Evolutionary conservation across 64 coral and sea anemone genomes (phyloP).

Genomic region (Actinia equina): DNA sequence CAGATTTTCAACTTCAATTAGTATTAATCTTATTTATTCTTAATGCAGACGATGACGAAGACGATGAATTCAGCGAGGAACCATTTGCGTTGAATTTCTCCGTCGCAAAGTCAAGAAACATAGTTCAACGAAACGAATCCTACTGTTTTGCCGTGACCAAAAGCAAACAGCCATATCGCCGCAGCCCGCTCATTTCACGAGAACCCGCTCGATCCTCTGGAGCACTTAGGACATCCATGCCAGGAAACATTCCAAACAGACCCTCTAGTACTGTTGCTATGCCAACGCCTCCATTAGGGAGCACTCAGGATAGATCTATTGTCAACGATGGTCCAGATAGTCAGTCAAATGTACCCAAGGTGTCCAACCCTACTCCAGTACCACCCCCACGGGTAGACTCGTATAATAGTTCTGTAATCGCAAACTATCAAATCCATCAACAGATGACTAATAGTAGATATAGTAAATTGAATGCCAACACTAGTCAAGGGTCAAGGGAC

Average conservation of each 20-base stretch:
- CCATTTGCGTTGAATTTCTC: constrained; percentile 44
- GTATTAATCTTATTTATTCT: neutral
- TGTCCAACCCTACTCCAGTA: constrained; percentile 16
- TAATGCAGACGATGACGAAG: constrained; percentile 4
- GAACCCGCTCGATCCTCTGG: neutral
- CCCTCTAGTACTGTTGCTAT: constrained; percentile 82
- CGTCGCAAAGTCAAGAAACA: constrained; percentile 57
- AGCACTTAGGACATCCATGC: constrained; percentile 4
- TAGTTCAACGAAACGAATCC: constrained; percentile 82
- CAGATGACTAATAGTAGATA: constrained; percentile 19
- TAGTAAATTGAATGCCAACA: constrained; percentile 15
- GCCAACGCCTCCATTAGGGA: constrained; percentile 77
- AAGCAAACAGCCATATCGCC: constrained; percentile 36
- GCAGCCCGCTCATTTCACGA: constrained; percentile 31
- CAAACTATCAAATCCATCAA: constrained; percentile 10
- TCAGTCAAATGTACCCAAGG: constrained; percentile 17
- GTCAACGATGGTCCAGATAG: neutral
- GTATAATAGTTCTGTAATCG: constrained; percentile 2
- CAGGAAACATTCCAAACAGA: constrained; percentile 26
- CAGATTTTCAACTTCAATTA: too few relatives aligned
- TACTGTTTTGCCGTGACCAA: constrained; percentile 82
- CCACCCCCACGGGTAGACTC: constrained; percentile 60
- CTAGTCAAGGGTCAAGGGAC: neutral
- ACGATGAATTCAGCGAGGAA: constrained; percentile 47
- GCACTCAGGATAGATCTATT: constrained; percentile 26